Conservation (phyloP, 2,113 vertebrate species). For the Crocuta crocuta region DNA sequence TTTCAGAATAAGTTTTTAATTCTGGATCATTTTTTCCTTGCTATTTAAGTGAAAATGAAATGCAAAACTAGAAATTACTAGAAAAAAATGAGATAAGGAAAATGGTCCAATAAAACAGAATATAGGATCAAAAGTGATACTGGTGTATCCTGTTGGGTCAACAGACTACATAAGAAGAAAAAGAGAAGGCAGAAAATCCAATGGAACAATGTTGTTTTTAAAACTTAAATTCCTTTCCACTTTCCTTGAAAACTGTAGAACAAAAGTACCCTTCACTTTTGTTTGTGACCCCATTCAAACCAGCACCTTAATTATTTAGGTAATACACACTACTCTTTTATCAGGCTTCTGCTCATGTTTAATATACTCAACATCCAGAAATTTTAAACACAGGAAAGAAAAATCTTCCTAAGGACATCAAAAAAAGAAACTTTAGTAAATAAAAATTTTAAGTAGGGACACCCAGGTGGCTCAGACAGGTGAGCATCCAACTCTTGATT, state of each 20-base stretch:
- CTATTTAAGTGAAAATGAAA: not conserved
- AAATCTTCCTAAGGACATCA: not conserved
- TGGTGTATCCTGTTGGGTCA: not conserved
- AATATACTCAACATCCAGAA: not conserved
- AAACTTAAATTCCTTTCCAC: not conserved
- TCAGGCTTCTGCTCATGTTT: not conserved
- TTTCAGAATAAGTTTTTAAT: slow-evolving; percentile 15
- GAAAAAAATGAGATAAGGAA: slow-evolving; percentile 15
- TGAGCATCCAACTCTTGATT: too few species aligned
- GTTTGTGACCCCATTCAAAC: not conserved
- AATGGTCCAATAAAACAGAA: not conserved
- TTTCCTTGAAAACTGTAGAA: slow-evolving; percentile 24
- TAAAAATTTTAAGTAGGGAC: not conserved
- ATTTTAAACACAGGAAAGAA: slow-evolving; percentile 28
- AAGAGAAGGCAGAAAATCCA: not conserved
- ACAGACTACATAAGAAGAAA: not conserved
- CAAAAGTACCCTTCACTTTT: not conserved
- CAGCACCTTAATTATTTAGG: not conserved
- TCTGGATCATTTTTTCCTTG: not conserved
- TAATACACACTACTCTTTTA: not conserved
- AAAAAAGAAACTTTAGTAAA: not conserved
- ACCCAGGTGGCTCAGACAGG: too few species aligned
- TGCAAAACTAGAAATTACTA: slow-evolving; percentile 22
- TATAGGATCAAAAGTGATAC: not conserved
- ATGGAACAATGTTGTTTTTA: not conserved